Base-by-base conservation (phyloP, 1,140 invertebrate species). In the Philaenus spumarius region DNA sequence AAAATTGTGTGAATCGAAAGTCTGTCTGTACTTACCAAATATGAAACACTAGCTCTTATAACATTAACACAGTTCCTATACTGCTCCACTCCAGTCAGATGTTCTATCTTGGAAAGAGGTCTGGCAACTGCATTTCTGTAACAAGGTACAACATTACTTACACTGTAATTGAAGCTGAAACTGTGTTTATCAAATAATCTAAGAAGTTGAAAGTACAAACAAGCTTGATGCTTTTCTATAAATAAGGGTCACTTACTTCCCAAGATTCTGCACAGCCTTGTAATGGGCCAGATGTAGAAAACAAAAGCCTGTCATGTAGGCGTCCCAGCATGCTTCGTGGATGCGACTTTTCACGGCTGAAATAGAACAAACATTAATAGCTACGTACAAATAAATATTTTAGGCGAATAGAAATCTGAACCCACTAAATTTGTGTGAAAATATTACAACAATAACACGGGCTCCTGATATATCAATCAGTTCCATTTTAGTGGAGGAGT, bases 251-350 rank as follows among this genome's bases (percentile, higher is more conserved):
- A 58, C 56, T 51, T 19, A 50, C 48, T 37, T 14, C 15, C 46
- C 56, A 51, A 45, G 35, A 35, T 22, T 52, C 2, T 22, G 23
- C 1, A 45, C 17, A 6, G 48, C 56, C 4, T 55, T 47, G 20
- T 45, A 59, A 30, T 59, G 55, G 1, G 39, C 55, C 55, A 59
- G 14, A 40, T 43, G 39, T 0, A 84, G 70, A 67, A 83, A 84
- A 73, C 82, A 76, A 63, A 72, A 83, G 67, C 86, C 87, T 61
- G 84, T 77, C 64, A 80, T 82, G 69, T 78, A 88, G 0, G 87
- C 82, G 73, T 90, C 88, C 80, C 81, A 90, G 0, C 84, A 85
- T 14, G 88, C 87, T 67, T 87, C 79, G 66, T 90, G 88, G 62
- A 79, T 9, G 14, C 26, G 46, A 82, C 12, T 68, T 17, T 56